Conservation (phyloP, 2,797 vertebrate species). For the Hydrophis major region DNA sequence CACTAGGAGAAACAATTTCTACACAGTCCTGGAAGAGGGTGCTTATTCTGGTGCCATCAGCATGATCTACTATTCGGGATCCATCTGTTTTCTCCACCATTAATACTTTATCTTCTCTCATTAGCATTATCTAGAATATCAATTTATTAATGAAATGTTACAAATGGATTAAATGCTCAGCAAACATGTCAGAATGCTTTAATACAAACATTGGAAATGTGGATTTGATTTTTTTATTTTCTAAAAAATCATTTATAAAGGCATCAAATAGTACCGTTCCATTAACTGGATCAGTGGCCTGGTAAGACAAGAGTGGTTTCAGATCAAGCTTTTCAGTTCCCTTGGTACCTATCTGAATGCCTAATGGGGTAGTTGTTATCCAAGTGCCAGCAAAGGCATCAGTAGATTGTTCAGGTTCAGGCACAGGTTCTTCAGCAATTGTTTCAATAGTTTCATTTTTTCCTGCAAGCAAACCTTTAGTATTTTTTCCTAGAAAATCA, state of each 20-base stretch:
- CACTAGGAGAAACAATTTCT: constrained; percentile 8
- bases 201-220: background rate
- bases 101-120: constrained; percentile 84
- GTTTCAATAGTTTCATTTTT: constrained; percentile 54
- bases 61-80: constrained; percentile 80
- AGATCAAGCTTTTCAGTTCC: constrained; percentile 62
- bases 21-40: constrained; percentile 74
- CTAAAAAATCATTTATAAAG: background rate
- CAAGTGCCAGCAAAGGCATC: constrained; percentile 70
- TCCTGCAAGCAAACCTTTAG: constrained; percentile 19
- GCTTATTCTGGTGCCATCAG: constrained; percentile 91
- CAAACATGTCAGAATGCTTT: background rate
- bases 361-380: constrained; percentile 85
- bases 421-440: background rate
- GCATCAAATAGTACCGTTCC: constrained; percentile 71
- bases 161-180: background rate
- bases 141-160: background rate
- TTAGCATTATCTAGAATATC: constrained; percentile 80
- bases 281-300: constrained; percentile 82
- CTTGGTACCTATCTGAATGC: constrained; percentile 77
- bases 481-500: constrained; percentile 68
- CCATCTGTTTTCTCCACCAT: constrained; percentile 77
- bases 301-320: constrained; percentile 71
- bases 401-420: constrained; percentile 13
- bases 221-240: background rate